Evolutionary conservation across 2,113 vertebrate species (phyloP).

Genomic region (Toxotes jaculatrix): DNA sequence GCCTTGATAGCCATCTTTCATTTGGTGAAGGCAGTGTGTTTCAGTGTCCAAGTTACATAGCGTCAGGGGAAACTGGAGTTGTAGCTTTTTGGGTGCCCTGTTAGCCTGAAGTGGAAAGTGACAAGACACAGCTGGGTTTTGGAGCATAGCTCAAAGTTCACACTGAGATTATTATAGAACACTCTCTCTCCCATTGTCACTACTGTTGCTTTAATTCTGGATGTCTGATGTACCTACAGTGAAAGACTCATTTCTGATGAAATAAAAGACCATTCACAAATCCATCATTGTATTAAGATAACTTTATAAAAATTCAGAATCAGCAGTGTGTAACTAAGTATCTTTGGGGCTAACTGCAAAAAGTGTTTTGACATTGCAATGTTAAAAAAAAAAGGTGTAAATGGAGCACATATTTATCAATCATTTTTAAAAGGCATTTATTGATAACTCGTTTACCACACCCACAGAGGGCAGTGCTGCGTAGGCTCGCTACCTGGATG

Average conservation of each 20-base stretch:
- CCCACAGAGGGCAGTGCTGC: background rate
- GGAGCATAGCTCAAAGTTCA: no score
- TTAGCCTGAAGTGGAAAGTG: no score
- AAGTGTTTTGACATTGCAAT: background rate
- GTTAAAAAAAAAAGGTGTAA: background rate
- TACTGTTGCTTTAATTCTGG: background rate
- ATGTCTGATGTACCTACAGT: no score
- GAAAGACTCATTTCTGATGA: background rate
- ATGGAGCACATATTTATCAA: slow-evolving; percentile 14
- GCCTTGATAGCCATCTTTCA: no score
- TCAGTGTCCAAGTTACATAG: no score
- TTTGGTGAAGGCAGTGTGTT: no score
- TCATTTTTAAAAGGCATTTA: slow-evolving; percentile 42
- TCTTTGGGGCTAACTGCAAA: background rate
- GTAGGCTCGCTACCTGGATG: background rate
- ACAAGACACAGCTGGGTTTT: no score
- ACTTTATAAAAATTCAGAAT: slow-evolving; percentile 53
- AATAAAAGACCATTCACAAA: slow-evolving; percentile 20
- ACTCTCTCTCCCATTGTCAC: no score
- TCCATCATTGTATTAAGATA: slow-evolving; percentile 39
- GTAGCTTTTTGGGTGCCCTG: no score
- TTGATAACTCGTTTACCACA: background rate
- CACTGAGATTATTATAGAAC: no score
- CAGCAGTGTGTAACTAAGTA: slow-evolving; percentile 18
- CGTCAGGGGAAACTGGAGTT: no score